These are phyloP conservation scores for Frankliniella intonsa DNA, from an alignment of 2,888 invertebrate genomes.

Conservation along the genomic window DNA sequence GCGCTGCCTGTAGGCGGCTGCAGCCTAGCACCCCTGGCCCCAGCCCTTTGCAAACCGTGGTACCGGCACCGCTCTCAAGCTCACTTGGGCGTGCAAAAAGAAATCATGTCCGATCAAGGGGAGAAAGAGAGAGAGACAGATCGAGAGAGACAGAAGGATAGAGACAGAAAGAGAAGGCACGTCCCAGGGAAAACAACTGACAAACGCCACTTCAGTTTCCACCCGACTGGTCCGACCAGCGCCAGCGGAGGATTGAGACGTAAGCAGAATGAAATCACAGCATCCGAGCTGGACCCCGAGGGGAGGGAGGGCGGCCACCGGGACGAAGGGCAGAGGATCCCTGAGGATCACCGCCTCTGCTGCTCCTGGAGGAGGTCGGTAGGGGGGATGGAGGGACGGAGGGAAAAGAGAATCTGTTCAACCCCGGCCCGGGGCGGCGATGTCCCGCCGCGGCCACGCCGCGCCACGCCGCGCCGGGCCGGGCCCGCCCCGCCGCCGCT, in stretches of 20 bases:
- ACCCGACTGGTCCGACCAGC: background rate
- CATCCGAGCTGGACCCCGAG: background rate
- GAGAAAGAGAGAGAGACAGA: background rate
- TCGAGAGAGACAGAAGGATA: background rate
- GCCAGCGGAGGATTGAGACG: slow-evolving; percentile 9
- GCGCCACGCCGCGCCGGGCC: background rate
- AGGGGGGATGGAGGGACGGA: no score
- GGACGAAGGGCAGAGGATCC: no score
- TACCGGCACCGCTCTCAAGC: background rate
- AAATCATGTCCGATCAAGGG: background rate
- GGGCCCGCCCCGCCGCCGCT: background rate
- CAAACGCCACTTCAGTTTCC: slow-evolving; percentile 2
- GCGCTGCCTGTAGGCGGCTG: no score
- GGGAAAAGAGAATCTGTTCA: no score
- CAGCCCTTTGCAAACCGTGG: no score
- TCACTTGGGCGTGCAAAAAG: background rate
- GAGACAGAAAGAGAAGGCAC: background rate
- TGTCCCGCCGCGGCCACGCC: background rate
- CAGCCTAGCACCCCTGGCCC: no score
- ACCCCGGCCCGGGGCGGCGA: no score
- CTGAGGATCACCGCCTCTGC: background rate
- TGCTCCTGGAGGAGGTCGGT: background rate
- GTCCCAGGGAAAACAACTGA: background rate
- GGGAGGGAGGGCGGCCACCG: no score
- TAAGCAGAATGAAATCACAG: slow-evolving; percentile 10